Evolutionary conservation across 2,888 invertebrate genomes (phyloP).

Genomic region (Blomia tropicalis): DNA sequence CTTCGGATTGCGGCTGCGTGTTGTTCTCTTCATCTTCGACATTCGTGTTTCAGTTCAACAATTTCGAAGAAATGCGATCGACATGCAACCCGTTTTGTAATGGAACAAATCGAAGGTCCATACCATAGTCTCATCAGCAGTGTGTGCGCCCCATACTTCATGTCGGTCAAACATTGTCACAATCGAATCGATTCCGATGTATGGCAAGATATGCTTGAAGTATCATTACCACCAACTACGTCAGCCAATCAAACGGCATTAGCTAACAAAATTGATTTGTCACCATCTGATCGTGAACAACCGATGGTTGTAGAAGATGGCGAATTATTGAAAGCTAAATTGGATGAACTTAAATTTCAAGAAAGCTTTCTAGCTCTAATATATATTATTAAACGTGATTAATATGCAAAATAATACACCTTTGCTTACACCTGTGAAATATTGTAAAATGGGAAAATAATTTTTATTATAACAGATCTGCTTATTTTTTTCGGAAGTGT

Average conservation of each 20-base stretch:
- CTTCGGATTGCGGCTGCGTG: conserved; percentile 9
- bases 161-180: background rate
- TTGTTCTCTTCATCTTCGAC: background rate
- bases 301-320: background rate
- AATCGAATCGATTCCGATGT: background rate
- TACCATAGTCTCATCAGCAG: background rate
- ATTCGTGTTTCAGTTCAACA: background rate
- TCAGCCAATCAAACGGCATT: background rate
- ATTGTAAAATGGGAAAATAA: no score
- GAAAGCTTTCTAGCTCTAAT: conserved; percentile 5
- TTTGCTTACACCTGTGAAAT: no score
- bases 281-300: background rate
- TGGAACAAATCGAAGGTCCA: conserved; percentile 8
- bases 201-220: background rate
- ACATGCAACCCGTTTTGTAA: background rate
- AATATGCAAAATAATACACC: no score
- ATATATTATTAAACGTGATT: background rate
- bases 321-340: background rate
- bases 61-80: background rate
- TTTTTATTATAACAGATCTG: no score
- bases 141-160: background rate
- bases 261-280: background rate
- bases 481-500: no score
- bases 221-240: background rate
- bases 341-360: background rate